Conservation (phyloP, 1,140 invertebrate genomes). For the Drosophila navojoa region DNA sequence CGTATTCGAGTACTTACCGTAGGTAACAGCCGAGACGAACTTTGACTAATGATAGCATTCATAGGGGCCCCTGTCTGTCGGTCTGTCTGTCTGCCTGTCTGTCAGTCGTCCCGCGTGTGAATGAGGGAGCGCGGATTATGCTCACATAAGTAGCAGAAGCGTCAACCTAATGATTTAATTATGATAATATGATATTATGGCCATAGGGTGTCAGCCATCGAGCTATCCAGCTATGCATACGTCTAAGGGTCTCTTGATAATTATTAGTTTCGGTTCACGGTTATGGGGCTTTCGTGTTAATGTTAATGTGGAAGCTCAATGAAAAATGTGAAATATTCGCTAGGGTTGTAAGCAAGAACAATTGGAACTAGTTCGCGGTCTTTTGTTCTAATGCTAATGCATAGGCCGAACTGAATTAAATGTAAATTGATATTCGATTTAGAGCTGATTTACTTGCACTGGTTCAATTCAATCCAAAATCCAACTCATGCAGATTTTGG, state of each 20-base stretch:
- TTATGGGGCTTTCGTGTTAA: slow-evolving; percentile 39
- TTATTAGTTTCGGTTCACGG: slow-evolving; percentile 17
- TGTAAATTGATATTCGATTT: too few species aligned
- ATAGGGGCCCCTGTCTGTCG: slow-evolving; percentile 50
- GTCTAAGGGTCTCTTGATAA: slow-evolving; percentile 11
- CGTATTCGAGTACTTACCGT: slow-evolving; percentile 34
- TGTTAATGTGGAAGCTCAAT: not conserved
- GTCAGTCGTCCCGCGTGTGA: slow-evolving; percentile 16
- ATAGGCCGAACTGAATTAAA: too few species aligned
- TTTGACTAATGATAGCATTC: slow-evolving; percentile 60
- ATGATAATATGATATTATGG: slow-evolving; percentile 71
- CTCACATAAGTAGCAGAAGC: slow-evolving; percentile 28
- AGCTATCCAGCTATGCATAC: not conserved
- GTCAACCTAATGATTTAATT: slow-evolving; percentile 75
- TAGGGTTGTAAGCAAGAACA: not conserved
- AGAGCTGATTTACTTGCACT: too few species aligned
- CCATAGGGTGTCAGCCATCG: slow-evolving; percentile 21
- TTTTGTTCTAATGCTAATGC: not conserved
- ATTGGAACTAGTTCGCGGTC: slow-evolving; percentile 3
- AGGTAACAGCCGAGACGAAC: slow-evolving; percentile 50
- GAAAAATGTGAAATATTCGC: not conserved
- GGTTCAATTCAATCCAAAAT: too few species aligned
- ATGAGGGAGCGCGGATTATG: slow-evolving; percentile 38
- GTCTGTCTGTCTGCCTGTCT: not conserved
- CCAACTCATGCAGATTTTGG: too few species aligned